phyloP scores from a whole-genome alignment of 2,888 invertebrate species.

The Archips xylosteana region DNA sequence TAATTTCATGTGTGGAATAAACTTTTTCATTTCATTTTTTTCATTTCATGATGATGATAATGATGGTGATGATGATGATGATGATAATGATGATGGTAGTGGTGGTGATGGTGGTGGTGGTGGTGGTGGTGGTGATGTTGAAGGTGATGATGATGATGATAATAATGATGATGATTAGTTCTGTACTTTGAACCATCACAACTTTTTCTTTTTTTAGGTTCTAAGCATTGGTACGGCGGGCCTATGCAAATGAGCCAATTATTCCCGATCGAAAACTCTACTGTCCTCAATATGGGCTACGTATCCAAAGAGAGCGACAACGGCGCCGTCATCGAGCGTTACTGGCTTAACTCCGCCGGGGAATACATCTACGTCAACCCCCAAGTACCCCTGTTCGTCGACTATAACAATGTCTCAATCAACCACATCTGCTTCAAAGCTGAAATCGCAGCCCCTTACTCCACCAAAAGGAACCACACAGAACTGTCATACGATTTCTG shows the following conservation, averaged over 20 bases:
- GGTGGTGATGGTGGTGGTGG: too few relatives aligned
- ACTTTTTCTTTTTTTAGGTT: constrained; percentile 54
- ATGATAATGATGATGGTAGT: too few relatives aligned
- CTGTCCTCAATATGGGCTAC: constrained; percentile 70
- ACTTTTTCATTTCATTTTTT: too few relatives aligned
- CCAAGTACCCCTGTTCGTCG: constrained; percentile 88
- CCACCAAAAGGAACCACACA: constrained; percentile 63
- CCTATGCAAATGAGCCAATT: constrained; percentile 85
- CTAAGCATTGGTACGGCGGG: constrained; percentile 89
- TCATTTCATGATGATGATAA: too few relatives aligned
- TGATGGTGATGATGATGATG: too few relatives aligned
- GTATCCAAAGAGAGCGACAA: constrained; percentile 82
- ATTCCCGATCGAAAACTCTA: constrained; percentile 86
- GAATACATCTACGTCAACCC: constrained; percentile 88
- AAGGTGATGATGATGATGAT: neutral
- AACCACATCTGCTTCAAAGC: constrained; percentile 86
- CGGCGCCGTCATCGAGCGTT: constrained; percentile 87
- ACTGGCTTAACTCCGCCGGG: constrained; percentile 91
- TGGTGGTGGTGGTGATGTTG: neutral
- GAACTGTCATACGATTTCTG: constrained; percentile 87
- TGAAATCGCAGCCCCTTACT: constrained; percentile 84
- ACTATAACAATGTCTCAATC: constrained; percentile 85
- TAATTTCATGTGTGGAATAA: too few relatives aligned
- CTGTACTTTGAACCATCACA: neutral
- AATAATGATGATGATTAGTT: neutral